These are phyloP conservation scores for Sphenopsis melanotis DNA, from an alignment of 2,797 vertebrate genomes.

Conservation along the genomic window DNA sequence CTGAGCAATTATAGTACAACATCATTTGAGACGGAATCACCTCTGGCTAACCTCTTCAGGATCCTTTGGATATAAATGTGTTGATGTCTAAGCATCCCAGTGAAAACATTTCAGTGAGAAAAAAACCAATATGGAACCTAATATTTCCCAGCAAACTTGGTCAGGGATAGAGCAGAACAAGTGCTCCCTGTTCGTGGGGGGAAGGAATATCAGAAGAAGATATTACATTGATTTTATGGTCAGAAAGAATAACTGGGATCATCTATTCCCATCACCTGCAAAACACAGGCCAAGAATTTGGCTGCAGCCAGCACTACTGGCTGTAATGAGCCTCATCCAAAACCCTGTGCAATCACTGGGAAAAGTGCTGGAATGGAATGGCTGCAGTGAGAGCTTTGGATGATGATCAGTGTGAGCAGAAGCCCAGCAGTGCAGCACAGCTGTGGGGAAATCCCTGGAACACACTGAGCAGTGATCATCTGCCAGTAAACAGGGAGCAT, in stretches of 20 bases:
- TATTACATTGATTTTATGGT: neutral
- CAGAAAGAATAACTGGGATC: slow-evolving; percentile 30
- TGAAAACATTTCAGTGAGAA: slow-evolving; percentile 23
- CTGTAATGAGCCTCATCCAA: slow-evolving; percentile 14
- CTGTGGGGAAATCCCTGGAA: slow-evolving; percentile 32
- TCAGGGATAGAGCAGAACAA: slow-evolving; percentile 3
- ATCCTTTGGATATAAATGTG: slow-evolving; percentile 38
- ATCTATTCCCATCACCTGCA: neutral
- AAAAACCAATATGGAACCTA: neutral
- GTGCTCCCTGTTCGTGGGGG: neutral
- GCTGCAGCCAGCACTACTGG: neutral
- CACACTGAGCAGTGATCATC: rapidly evolving
- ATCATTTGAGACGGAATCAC: slow-evolving; percentile 59
- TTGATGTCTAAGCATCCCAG: slow-evolving; percentile 48
- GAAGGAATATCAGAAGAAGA: neutral
- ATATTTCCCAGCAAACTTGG: slow-evolving; percentile 36
- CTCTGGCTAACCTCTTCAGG: slow-evolving; percentile 54
- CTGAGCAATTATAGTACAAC: slow-evolving; percentile 49
- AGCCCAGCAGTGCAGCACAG: slow-evolving; percentile 14
- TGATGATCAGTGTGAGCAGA: neutral
- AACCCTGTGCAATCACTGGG: neutral
- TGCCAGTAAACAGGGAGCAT: neutral
- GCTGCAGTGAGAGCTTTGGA: slow-evolving; percentile 1
- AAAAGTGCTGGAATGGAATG: neutral
- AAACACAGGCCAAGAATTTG: neutral